phyloP scores from a whole-genome alignment of 2,113 vertebrate species.

The Grallaria varia region DNA sequence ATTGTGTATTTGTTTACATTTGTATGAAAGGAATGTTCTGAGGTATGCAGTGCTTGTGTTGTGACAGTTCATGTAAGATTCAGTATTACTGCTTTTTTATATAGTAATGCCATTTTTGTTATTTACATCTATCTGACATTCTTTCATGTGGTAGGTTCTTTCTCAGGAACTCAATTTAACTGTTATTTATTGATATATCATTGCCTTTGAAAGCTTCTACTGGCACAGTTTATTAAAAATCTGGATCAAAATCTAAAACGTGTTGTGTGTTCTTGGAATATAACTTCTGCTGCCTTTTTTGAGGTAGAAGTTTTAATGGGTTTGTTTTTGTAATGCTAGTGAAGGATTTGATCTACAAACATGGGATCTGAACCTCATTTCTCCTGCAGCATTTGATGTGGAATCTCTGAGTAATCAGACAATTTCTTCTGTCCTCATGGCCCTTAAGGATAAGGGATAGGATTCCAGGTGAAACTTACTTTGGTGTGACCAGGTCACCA shows the following conservation, averaged over 20 bases:
- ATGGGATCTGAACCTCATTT: background rate
- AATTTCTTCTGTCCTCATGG: background rate
- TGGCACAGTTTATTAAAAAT: conserved; percentile 84
- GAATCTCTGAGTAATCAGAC: background rate
- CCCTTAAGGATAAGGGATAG: background rate
- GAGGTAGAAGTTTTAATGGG: background rate
- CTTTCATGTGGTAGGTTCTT: conserved; percentile 82
- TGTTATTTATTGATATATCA: conserved; percentile 88
- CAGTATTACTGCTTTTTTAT: conserved; percentile 82
- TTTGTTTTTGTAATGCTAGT: background rate
- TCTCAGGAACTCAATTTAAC: conserved; percentile 85
- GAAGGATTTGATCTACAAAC: background rate
- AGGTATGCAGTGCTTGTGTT: conserved; percentile 85
- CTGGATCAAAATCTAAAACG: conserved; percentile 30
- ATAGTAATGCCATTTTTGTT: conserved; percentile 73
- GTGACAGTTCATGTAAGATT: conserved; percentile 91
- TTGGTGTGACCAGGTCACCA: background rate
- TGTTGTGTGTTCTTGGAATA: background rate
- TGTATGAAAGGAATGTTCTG: conserved; percentile 87
- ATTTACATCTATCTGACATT: conserved; percentile 76
- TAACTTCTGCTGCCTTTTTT: background rate
- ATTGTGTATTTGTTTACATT: conserved; percentile 89
- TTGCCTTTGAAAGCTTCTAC: conserved; percentile 83
- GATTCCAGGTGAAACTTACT: background rate
- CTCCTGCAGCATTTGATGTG: background rate